A percentile compares a stretch with the other conserved stretches of the same genome.
phyloP scores from a whole-genome alignment of 1,140 invertebrate genomes.

The Copidosoma floridanum region DNA sequence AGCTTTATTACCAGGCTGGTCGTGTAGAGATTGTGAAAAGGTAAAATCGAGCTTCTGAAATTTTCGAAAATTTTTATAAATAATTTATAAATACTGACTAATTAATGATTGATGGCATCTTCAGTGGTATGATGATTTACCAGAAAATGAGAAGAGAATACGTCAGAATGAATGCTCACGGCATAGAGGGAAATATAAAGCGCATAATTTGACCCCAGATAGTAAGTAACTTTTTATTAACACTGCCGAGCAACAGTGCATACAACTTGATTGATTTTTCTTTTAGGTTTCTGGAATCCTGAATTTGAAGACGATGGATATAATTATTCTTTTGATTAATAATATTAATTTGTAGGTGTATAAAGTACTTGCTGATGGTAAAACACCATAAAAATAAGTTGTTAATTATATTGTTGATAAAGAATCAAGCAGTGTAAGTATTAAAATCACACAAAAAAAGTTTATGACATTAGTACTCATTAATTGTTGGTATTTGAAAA shows the following conservation, averaged over 20 bases:
- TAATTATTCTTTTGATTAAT: background rate
- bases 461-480: no score
- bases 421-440: no score
- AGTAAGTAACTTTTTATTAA: no score
- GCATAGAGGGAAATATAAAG: slow-evolving; percentile 50
- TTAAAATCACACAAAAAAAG: no score
- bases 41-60: slow-evolving; percentile 36
- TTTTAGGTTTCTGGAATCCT: slow-evolving; percentile 50
- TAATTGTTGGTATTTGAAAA: no score
- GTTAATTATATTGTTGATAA: no score
- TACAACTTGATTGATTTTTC: slow-evolving; percentile 19
- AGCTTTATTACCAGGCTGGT: slow-evolving; percentile 45
- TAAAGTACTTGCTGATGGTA: background rate
- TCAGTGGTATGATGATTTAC: slow-evolving; percentile 50
- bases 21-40: slow-evolving; percentile 49
- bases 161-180: slow-evolving; percentile 53
- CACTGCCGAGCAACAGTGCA: no score
- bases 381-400: background rate
- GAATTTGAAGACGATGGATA: slow-evolving; percentile 37
- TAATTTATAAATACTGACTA: no score
- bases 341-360: slow-evolving; percentile 8
- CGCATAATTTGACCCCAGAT: slow-evolving; percentile 45
- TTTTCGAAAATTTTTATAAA: background rate
- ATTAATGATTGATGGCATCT: no score
- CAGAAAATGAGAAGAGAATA: slow-evolving; percentile 44